Evolutionary conservation across 2,888 invertebrate species (phyloP).

Genomic region (Frankliniella intonsa): DNA sequence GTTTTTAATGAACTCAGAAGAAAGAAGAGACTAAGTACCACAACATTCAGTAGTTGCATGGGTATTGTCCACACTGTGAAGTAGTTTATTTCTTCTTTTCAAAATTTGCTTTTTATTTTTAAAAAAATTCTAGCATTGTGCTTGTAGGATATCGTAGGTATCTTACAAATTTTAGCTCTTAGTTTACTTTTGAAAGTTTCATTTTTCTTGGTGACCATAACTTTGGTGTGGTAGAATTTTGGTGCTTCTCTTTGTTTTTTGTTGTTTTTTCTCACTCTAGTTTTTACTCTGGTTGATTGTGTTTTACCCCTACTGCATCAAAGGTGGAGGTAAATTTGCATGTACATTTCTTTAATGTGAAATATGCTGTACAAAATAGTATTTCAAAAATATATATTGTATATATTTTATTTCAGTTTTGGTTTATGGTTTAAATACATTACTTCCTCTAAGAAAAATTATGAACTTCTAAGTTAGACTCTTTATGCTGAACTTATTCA

Average conservation of each 20-base stretch:
- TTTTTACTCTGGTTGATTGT: background rate
- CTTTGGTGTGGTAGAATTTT: conserved; percentile 22
- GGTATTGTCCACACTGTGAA: conserved; percentile 19
- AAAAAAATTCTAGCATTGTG: background rate
- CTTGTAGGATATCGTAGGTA: background rate
- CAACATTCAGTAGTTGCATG: background rate
- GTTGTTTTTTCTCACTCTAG: background rate
- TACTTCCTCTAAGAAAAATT: no score
- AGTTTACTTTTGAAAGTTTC: background rate
- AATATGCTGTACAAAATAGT: background rate
- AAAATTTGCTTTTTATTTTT: conserved; percentile 18
- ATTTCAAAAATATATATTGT: background rate
- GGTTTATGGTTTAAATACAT: background rate
- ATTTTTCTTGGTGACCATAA: background rate
- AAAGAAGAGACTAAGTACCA: no score
- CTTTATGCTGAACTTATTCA: background rate
- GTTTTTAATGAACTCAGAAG: no score
- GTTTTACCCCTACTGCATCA: background rate
- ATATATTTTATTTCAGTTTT: background rate
- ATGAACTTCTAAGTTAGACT: no score
- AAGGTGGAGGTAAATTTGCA: conserved; percentile 8
- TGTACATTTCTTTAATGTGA: background rate
- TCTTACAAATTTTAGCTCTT: background rate
- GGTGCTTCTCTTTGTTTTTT: conserved; percentile 8
- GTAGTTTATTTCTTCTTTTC: conserved; percentile 22